Conservation (phyloP, 1,140 invertebrate genomes). For the Gonioctena quinquepunctata region DNA sequence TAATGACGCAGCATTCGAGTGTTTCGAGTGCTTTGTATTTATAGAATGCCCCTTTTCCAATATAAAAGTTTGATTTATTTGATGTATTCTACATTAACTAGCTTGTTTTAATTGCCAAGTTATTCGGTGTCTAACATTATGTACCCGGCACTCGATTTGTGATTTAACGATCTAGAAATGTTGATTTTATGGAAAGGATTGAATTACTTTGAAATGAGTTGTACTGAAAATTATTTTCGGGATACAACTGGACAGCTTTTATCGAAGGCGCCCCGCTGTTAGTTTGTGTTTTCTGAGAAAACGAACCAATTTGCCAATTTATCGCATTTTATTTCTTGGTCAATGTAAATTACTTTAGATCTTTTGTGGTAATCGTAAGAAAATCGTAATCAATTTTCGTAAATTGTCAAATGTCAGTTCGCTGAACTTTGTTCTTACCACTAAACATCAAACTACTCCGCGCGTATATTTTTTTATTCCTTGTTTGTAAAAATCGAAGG, state of each 20-base stretch:
- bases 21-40: neutral
- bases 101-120: neutral
- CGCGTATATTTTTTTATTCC: too few relatives aligned
- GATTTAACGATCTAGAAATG: neutral
- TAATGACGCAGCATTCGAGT: neutral
- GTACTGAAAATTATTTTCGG: neutral
- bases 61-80: neutral
- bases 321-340: neutral
- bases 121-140: neutral
- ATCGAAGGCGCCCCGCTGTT: neutral
- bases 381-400: neutral
- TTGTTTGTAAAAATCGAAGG: too few relatives aligned
- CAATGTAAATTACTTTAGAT: neutral
- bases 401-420: too few relatives aligned
- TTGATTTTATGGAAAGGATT: neutral
- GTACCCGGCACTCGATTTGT: neutral
- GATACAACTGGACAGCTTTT: neutral
- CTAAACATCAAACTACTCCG: too few relatives aligned
- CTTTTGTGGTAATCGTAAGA: neutral
- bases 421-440: too few relatives aligned
- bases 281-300: neutral
- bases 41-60: neutral
- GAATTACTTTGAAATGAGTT: neutral
- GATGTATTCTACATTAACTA: neutral
- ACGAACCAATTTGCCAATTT: neutral